phyloP scores from a whole-genome alignment of 2,888 invertebrate genomes.

The Anthophora plumipes region DNA sequence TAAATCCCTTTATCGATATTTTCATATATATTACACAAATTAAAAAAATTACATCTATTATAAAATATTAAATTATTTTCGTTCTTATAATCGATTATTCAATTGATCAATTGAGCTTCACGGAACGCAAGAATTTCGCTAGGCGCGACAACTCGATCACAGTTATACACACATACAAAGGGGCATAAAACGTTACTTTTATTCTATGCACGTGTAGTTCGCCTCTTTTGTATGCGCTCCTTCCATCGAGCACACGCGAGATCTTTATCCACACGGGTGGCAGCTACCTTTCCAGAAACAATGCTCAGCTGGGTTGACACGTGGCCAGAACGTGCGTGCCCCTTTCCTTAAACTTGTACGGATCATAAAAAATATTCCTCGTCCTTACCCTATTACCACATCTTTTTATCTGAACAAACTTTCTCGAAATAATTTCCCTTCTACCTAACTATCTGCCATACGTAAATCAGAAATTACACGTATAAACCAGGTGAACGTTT shows the following conservation, averaged over 20 bases:
- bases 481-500: background rate
- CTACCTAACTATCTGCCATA: background rate
- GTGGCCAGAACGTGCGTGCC: constrained; percentile 29
- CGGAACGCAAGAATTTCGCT: constrained; percentile 44
- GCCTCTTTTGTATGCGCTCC: constrained; percentile 57
- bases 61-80: background rate
- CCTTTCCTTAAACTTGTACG: background rate
- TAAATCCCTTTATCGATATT: no score
- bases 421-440: background rate
- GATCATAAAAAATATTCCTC: background rate
- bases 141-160: constrained; percentile 50
- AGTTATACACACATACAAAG: constrained; percentile 45
- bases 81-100: background rate
- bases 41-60: background rate
- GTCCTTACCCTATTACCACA: background rate
- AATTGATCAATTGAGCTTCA: constrained; percentile 26
- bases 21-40: no score
- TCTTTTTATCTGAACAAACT: background rate
- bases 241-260: constrained; percentile 34
- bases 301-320: constrained; percentile 44
- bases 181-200: constrained; percentile 26
- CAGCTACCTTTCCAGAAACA: constrained; percentile 57
- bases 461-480: background rate
- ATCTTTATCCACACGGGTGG: constrained; percentile 50
- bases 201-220: constrained; percentile 62